phyloP scores from a whole-genome alignment of 2,797 vertebrate species.

The Ibycter americanus region DNA sequence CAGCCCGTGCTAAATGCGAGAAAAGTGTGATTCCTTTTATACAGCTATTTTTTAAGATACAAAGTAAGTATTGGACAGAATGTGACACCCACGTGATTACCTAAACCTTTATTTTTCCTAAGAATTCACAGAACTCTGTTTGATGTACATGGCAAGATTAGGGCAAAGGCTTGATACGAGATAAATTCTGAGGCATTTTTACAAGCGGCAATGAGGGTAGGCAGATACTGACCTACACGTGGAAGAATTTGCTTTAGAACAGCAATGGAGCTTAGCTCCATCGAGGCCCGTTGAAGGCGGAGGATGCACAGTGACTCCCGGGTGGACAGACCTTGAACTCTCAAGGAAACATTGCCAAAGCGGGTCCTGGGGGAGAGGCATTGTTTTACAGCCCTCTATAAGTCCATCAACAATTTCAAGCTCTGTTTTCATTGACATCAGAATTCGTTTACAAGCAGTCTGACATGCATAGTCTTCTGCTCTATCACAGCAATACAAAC shows the following conservation, averaged over 20 bases:
- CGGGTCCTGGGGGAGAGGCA: slow-evolving; percentile 96
- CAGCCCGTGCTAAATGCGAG: neutral
- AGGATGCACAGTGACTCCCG: slow-evolving; percentile 84
- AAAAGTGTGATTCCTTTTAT: neutral
- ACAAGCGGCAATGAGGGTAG: neutral
- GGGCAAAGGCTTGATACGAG: neutral
- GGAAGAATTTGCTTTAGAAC: slow-evolving; percentile 95
- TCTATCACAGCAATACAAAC: slow-evolving; percentile 95
- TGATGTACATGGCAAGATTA: neutral
- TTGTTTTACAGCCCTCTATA: slow-evolving; percentile 90
- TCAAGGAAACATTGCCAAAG: slow-evolving; percentile 98
- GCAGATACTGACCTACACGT: slow-evolving; percentile 86
- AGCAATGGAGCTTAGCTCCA: slow-evolving; percentile 97
- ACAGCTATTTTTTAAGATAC: neutral
- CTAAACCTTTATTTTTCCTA: neutral
- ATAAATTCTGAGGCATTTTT: neutral
- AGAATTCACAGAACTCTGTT: neutral
- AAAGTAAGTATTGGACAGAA: neutral
- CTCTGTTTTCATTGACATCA: slow-evolving; percentile 95
- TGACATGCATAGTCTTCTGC: slow-evolving; percentile 92
- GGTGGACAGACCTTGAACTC: slow-evolving; percentile 87
- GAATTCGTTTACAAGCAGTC: slow-evolving; percentile 89
- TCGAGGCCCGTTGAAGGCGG: slow-evolving; percentile 91
- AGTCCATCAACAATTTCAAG: slow-evolving; percentile 97
- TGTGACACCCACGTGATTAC: neutral